Evolutionary conservation across 2,797 vertebrate species (phyloP), one percentile per base, ranked within the genome.

Genomic region (Sibirionetta formosa): DNA sequence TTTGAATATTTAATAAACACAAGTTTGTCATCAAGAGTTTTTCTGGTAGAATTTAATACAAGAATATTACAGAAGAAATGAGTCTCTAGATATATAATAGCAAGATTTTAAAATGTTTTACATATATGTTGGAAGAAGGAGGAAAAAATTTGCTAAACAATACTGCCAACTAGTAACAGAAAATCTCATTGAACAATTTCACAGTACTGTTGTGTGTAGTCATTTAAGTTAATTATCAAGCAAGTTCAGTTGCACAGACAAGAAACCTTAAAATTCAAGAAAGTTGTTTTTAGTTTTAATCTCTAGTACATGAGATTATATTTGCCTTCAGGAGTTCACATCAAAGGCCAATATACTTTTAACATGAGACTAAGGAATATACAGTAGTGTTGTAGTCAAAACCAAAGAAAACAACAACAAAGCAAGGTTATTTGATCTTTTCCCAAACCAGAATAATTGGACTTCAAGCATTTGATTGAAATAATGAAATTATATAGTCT

Each of bases 11-110:
- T 11, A 96, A 86, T 44, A 82, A 95, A 88, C 22, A 91, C 38
- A 70, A 51, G 44, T 86, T 92, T 50, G 94, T 68, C 27, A 94
- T 42, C 9, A 60, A 36, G 38, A 73, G 35, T 44, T 90, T 89
- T 75, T 91, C 50, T 84, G 29, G 58, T 38, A 86, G 70, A 71
- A 73, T 91, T 96, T 95, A 96, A 90, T 94, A 73, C 29, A 76
- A 92, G 63, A 73, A 11, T 53, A 4, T 66, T 80, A 90, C 66
- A 64, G 81, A 73, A 71, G 31, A 93, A 84, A 66, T 3, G 2
- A 65, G 26, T 80, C 11, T 83, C 19, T 63, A 82, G 58, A 68
- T 69, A 65, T 27, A 69, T 23, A 91, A 33, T 2, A 88, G 38
- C 14, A 82, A 86, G 54, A 86, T 82, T 82, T 84, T 1, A 82